Conservation (phyloP, 2,113 vertebrate species). For the Malaclemys terrapin region DNA sequence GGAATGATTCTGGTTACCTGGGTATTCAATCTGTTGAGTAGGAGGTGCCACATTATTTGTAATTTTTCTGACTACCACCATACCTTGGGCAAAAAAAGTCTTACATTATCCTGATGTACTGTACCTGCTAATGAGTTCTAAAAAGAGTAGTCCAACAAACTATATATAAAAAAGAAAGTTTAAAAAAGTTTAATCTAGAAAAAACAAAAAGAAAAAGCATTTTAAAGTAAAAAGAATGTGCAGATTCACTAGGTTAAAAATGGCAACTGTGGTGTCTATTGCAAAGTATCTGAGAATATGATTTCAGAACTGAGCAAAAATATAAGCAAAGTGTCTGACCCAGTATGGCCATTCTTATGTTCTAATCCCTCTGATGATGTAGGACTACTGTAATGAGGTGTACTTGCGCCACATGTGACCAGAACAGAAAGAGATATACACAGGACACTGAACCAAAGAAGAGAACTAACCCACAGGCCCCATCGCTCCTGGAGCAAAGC, state of each 20-base stretch:
- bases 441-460: background rate
- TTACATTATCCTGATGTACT: background rate
- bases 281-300: background rate
- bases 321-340: background rate
- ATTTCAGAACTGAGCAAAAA: background rate
- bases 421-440: accelerated
- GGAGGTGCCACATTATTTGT: background rate
- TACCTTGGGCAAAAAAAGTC: background rate
- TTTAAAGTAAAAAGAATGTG: background rate
- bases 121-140: background rate
- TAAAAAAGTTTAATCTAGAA: background rate
- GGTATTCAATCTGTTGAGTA: background rate
- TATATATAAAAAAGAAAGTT: background rate
- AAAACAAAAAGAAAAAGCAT: background rate
- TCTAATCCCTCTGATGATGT: background rate
- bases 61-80: background rate
- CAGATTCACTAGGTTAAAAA: background rate
- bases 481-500: background rate
- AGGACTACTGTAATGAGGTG: background rate
- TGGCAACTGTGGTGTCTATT: background rate
- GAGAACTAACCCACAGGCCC: background rate
- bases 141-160: background rate
- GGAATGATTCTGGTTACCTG: background rate
- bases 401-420: background rate
- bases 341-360: background rate